Conservation (phyloP, 2,113 vertebrate species). For the Monarcha castaneiventris region DNA sequence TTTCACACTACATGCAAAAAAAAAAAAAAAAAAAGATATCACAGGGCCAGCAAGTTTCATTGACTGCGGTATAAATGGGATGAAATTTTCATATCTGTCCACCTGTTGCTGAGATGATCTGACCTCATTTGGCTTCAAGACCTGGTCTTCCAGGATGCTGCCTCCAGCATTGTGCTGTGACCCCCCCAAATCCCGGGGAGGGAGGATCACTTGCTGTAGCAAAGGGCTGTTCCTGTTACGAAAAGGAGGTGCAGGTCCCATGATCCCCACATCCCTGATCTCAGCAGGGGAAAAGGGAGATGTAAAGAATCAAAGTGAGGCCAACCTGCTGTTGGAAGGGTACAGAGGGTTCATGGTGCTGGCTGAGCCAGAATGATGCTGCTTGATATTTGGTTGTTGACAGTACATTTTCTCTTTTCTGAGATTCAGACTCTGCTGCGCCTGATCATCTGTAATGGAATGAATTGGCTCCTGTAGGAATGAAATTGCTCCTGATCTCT, state of each 20-base stretch:
- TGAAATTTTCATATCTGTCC: background rate
- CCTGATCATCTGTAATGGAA: background rate
- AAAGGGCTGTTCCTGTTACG: background rate
- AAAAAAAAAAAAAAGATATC: fast-evolving
- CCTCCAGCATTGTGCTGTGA: background rate
- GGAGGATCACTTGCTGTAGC: fast-evolving
- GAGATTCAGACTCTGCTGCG: background rate
- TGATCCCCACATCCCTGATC: background rate
- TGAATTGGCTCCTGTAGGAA: background rate
- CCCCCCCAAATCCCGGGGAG: background rate
- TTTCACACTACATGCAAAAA: background rate
- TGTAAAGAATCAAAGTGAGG: background rate
- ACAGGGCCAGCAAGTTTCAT: background rate
- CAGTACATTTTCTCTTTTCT: background rate
- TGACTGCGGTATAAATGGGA: background rate
- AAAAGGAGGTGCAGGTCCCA: background rate
- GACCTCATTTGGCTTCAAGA: background rate
- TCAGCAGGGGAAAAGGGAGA: background rate
- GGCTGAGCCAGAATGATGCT: background rate
- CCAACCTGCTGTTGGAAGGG: background rate
- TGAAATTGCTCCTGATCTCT: background rate
- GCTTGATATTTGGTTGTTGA: background rate
- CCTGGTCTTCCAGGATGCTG: background rate
- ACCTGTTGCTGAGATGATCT: background rate
- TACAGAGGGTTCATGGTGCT: background rate